These are phyloP conservation scores for Eretmocerus hayati DNA, from an alignment of 2,888 invertebrate genomes.

Conservation along the genomic window DNA sequence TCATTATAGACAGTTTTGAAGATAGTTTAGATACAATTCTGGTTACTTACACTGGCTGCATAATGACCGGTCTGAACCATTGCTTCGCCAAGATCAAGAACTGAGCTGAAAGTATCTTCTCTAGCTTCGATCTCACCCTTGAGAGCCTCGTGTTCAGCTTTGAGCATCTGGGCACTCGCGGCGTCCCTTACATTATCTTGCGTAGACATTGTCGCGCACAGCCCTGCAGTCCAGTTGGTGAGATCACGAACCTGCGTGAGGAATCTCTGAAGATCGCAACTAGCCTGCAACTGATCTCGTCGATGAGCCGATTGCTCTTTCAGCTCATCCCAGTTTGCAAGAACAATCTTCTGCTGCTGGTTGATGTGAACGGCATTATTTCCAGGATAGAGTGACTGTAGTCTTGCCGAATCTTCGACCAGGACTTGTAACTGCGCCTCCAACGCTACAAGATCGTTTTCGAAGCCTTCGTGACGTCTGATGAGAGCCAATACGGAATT, in stretches of 20 bases:
- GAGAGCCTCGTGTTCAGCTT: conserved; percentile 76
- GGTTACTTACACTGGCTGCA: conserved; percentile 58
- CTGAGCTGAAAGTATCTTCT: conserved; percentile 69
- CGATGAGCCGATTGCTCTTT: conserved; percentile 76
- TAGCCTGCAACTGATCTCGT: conserved; percentile 74
- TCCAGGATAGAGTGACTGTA: conserved; percentile 84
- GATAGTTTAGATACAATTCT: too few relatives aligned
- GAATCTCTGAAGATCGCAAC: conserved; percentile 85
- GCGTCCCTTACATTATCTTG: conserved; percentile 79
- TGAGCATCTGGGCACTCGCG: conserved; percentile 70
- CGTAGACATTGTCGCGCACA: conserved; percentile 69
- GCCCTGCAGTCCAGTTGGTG: conserved; percentile 77
- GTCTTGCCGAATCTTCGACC: conserved; percentile 84
- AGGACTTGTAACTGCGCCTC: conserved; percentile 87
- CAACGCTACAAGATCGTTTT: conserved; percentile 86
- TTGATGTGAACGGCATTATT: conserved; percentile 85
- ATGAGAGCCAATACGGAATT: conserved; percentile 77
- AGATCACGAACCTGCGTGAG: conserved; percentile 80
- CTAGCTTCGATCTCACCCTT: conserved; percentile 84
- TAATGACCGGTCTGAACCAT: conserved; percentile 83
- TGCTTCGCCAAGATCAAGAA: conserved; percentile 68
- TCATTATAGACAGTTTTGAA: too few relatives aligned
- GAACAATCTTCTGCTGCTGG: conserved; percentile 77
- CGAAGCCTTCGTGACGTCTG: conserved; percentile 84
- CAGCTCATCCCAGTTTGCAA: conserved; percentile 80